Conservation (phyloP, 2,113 vertebrate genomes). For the Boleophthalmus pectinirostris region DNA sequence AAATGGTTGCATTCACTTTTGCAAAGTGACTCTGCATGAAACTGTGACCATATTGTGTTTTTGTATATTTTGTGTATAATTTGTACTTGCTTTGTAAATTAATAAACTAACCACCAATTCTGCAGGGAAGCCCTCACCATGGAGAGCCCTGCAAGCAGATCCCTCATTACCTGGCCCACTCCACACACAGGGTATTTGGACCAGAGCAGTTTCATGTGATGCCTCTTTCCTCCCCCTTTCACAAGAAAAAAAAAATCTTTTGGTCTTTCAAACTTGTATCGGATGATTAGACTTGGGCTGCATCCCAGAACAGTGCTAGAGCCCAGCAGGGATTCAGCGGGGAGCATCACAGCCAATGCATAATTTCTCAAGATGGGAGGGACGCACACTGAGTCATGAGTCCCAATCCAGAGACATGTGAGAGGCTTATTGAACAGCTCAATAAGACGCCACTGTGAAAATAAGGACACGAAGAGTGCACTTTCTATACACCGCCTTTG, state of each 20-base stretch:
- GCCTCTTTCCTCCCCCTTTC: conserved; percentile 34
- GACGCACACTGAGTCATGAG: conserved; percentile 66
- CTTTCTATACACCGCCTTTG: conserved; percentile 29
- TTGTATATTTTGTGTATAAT: not conserved
- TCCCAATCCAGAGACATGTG: conserved; percentile 58
- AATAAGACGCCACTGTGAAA: conserved; percentile 47
- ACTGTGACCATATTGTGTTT: not conserved
- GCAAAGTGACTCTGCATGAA: not conserved
- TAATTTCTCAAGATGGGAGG: conserved; percentile 70
- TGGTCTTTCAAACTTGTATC: conserved; percentile 71
- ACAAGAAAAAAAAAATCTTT: conserved; percentile 32
- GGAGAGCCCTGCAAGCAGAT: conserved; percentile 39
- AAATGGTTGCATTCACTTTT: not conserved
- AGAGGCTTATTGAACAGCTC: conserved; percentile 53
- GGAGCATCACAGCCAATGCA: conserved; percentile 66
- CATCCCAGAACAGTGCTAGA: conserved; percentile 66
- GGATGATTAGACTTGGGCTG: conserved; percentile 72
- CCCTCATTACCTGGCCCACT: conserved; percentile 55
- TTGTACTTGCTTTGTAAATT: not conserved
- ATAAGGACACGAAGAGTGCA: conserved; percentile 22
- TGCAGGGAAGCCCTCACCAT: conserved; percentile 34
- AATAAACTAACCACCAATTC: not conserved
- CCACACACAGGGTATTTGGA: conserved; percentile 37
- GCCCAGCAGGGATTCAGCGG: conserved; percentile 70
- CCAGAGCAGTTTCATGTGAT: conserved; percentile 34